These are phyloP conservation scores for Zaprionus nigranus DNA, from an alignment of 1,140 invertebrate species.

Conservation along the genomic window DNA sequence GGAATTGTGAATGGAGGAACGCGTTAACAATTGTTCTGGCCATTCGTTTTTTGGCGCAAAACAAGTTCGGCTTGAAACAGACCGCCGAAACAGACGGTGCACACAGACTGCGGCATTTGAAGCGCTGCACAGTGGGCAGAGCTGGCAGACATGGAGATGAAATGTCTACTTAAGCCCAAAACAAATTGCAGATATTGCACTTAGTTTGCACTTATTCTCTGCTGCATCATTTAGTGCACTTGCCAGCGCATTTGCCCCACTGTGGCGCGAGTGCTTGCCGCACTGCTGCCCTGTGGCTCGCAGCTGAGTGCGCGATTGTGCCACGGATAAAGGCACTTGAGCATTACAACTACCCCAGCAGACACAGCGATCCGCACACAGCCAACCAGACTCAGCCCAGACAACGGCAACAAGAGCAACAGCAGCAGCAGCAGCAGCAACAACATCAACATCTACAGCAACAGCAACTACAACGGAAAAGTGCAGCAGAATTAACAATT, in stretches of 20 bases:
- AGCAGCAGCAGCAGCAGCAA: constrained; percentile 2
- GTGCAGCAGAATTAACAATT: constrained; percentile 82
- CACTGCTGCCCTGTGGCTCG: constrained; percentile 21
- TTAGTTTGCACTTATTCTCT: not conserved
- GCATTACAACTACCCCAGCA: constrained; percentile 66
- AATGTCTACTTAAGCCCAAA: not conserved
- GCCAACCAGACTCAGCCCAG: constrained; percentile 18
- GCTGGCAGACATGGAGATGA: not conserved
- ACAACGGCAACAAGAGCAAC: constrained; percentile 31
- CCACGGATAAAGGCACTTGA: constrained; percentile 79
- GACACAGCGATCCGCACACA: constrained; percentile 24
- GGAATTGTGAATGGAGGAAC: constrained; percentile 65
- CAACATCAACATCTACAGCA: constrained; percentile 21
- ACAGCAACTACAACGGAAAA: constrained; percentile 43
- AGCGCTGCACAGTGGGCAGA: constrained; percentile 33
- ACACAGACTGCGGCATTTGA: constrained; percentile 1
- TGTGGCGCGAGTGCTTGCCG: constrained; percentile 12
- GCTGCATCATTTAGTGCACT: not conserved
- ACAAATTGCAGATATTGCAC: not conserved
- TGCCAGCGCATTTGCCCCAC: constrained; percentile 13
- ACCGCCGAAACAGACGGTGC: constrained; percentile 49
- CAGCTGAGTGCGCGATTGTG: constrained; percentile 65
- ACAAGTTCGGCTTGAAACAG: constrained; percentile 71
- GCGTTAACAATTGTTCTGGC: constrained; percentile 77
- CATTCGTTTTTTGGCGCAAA: constrained; percentile 60